Percentiles rank a stretch among this genome's conserved stretches.
These are phyloP conservation scores for Sweltsa coloradensis DNA, from an alignment of 1,140 invertebrate species.

Conservation along the genomic window DNA sequence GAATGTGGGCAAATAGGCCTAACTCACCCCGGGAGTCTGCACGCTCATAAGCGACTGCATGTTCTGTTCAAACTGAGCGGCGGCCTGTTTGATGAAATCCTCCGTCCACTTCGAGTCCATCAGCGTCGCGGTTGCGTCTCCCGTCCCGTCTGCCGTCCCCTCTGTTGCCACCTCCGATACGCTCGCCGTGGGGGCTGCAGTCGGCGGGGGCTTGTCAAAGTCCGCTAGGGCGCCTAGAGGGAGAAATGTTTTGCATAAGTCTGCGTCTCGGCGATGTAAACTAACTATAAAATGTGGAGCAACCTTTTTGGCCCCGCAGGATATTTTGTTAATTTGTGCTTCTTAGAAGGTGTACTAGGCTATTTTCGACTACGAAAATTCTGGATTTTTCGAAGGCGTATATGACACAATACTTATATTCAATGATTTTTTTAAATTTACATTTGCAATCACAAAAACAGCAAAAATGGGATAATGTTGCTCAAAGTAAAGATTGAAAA, in stretches of 20 bases:
- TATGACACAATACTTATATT: too few species aligned
- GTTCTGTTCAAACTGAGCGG: conserved; percentile 44
- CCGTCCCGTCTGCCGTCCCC: conserved; percentile 16
- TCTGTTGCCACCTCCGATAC: conserved; percentile 13
- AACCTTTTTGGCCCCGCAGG: too few species aligned
- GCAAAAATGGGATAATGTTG: too few species aligned
- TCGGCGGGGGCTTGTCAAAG: conserved; percentile 30
- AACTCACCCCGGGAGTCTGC: not conserved
- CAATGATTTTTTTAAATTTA: too few species aligned
- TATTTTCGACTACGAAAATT: too few species aligned
- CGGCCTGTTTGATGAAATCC: conserved; percentile 47
- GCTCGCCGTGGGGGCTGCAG: not conserved
- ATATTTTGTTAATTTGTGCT: too few species aligned
- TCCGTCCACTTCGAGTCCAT: conserved; percentile 39
- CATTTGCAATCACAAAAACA: too few species aligned
- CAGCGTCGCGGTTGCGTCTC: conserved; percentile 6
- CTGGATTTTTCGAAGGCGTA: too few species aligned
- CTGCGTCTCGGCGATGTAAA: not conserved
- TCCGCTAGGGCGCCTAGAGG: conserved; percentile 41
- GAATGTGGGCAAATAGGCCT: conserved; percentile 24
- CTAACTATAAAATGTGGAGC: too few species aligned
- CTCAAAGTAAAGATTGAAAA: too few species aligned
- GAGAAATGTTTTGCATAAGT: not conserved
- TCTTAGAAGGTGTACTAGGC: too few species aligned
- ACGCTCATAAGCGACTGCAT: conserved; percentile 33